These are phyloP conservation scores for Columbina picui DNA, from an alignment of 2,113 vertebrate species.

Conservation along the genomic window DNA sequence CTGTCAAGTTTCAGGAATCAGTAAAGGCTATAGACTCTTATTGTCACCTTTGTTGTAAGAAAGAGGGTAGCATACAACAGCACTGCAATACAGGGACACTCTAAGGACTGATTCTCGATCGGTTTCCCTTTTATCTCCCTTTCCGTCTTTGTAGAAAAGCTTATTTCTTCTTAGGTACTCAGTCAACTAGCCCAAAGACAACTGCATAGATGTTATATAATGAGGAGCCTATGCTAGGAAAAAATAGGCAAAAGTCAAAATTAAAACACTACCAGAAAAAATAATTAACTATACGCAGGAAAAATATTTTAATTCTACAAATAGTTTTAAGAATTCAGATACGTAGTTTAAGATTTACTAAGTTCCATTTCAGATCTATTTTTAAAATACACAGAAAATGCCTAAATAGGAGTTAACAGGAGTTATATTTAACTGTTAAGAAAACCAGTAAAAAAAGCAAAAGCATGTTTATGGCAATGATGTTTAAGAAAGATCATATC, in stretches of 20 bases:
- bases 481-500: neutral
- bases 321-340: slow-evolving; percentile 17
- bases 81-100: neutral
- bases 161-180: neutral
- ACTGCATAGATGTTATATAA: neutral
- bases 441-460: neutral
- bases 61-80: neutral
- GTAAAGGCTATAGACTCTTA: neutral
- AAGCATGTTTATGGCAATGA: slow-evolving; percentile 1
- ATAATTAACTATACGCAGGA: neutral
- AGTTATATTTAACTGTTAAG: slow-evolving; percentile 6
- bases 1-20: neutral
- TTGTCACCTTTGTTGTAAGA: neutral
- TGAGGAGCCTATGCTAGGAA: neutral
- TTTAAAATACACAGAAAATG: neutral
- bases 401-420: neutral
- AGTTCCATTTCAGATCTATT: neutral
- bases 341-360: neutral
- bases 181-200: neutral
- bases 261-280: neutral
- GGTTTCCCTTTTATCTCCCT: neutral
- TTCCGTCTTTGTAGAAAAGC: neutral
- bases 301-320: slow-evolving; percentile 38
- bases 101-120: neutral
- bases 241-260: neutral